Evolutionary conservation across 2,113 vertebrate genomes (phyloP), one percentile per base, ranked within the genome.

Genomic region (Chloroceryle aenea): DNA sequence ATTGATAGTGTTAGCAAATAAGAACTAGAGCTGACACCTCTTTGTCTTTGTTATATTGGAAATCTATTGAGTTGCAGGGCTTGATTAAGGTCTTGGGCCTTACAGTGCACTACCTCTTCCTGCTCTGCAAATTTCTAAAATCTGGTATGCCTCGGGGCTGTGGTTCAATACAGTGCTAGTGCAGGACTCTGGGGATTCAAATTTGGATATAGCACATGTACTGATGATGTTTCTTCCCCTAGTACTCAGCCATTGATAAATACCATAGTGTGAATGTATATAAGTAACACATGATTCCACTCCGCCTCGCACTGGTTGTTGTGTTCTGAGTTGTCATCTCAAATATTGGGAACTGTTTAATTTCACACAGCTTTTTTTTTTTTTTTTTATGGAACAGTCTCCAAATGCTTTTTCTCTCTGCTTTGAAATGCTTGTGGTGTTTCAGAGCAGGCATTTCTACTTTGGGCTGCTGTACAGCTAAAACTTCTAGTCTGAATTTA

Each of bases 1-100:
- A 67, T 88, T 94, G 95, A 94, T 89, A n/a, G 79, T 85, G 81
- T 92, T 94, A 87, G 80, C 86, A 96, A 89, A 78, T 75, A 68
- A 92, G 86, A 61, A 20, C 80, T 81, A 13, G 73, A 90, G 92
- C 90, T 94, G 88, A 89, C 90, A 96, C 88, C 62, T 93, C 89
- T 94, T 96, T 93, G 90, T 95, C 78, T 93, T 89, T 0, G 1
- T 71, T 94, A 2, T 58, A 82, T 94, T 86, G 88, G 92, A 87
- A 96, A 93, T 93, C 95, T 80, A 85, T 88, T 1, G 12, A 75
- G 43, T 93, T 92, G 76, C 73, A 84, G 88, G 56, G 80, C 88
- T 92, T 88, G 85, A 86, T 89, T 80, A 76, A 91, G 79, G 84
- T 93, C 85, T 74, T 30, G 40, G 56, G 63, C 82, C 73, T 84